Evolutionary conservation across 2,113 vertebrate species (phyloP).

Genomic region (Merops nubicus): DNA sequence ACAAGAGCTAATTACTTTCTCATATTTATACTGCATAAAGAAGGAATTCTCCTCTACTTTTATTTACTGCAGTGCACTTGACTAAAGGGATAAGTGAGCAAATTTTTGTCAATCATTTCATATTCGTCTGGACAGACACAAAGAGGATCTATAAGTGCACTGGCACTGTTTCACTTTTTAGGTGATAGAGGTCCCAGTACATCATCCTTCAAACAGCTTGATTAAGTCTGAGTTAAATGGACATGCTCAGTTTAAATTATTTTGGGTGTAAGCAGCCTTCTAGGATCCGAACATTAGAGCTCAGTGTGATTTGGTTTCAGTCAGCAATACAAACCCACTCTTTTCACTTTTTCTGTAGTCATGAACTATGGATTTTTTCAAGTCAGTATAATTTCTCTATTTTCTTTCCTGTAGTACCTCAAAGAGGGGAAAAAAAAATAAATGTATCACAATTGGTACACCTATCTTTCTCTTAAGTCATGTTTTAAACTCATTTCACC

Average conservation of each 20-base stretch:
- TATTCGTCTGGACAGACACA: neutral
- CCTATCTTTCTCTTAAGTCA: neutral
- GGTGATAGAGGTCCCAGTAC: neutral
- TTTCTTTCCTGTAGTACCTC: neutral
- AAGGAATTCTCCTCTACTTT: neutral
- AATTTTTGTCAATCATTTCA: neutral
- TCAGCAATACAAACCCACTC: neutral
- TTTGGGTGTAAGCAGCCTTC: neutral
- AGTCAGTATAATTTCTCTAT: neutral
- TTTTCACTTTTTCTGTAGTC: neutral
- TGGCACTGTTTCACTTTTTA: neutral
- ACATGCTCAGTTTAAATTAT: neutral
- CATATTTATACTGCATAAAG: neutral
- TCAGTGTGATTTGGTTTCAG: neutral
- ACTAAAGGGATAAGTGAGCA: neutral
- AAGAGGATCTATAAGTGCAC: neutral
- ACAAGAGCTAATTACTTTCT: neutral
- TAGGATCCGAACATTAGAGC: neutral
- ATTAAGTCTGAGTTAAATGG: neutral
- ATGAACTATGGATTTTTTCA: neutral
- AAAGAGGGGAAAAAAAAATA: neutral
- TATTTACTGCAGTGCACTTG: neutral
- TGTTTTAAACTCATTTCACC: neutral
- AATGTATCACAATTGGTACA: rapidly evolving
- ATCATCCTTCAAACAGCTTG: neutral